Conservation (phyloP, 2,888 invertebrate species). For the Lochmaea capreae region DNA sequence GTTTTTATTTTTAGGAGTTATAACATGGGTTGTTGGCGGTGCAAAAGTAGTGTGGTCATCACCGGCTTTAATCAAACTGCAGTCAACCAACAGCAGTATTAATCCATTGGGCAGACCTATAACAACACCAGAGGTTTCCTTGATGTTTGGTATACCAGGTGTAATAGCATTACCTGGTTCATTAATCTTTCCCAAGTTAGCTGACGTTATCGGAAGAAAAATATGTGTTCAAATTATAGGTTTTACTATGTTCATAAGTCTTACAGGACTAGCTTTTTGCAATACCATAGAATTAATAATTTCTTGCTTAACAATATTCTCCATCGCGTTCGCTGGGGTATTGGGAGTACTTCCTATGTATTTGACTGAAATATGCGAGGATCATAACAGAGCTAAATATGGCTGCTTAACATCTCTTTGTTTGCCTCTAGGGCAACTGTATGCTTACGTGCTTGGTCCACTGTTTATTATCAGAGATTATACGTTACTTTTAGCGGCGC, state of each 20-base stretch:
- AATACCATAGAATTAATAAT: slow-evolving; percentile 4
- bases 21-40: neutral
- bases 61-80: slow-evolving; percentile 3
- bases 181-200: neutral
- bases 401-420: slow-evolving; percentile 1
- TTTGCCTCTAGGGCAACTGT: slow-evolving; percentile 6
- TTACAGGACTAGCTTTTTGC: neutral
- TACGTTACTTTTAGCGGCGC: slow-evolving; percentile 3
- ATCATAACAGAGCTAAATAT: slow-evolving; percentile 15
- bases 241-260: neutral
- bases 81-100: neutral
- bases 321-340: neutral
- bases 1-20: neutral
- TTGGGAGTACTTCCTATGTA: slow-evolving; percentile 13
- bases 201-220: slow-evolving; percentile 1
- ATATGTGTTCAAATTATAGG: slow-evolving; percentile 4
- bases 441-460: slow-evolving; percentile 4
- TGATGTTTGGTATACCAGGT: slow-evolving; percentile 2
- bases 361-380: slow-evolving; percentile 6
- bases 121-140: neutral
- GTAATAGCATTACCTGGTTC: slow-evolving; percentile 2
- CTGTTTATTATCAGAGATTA: neutral
- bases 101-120: slow-evolving; percentile 14
- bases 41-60: slow-evolving; percentile 8
- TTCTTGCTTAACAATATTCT: neutral